Conservation (phyloP, 2,797 vertebrate genomes). For the Sebastes cheni region DNA sequence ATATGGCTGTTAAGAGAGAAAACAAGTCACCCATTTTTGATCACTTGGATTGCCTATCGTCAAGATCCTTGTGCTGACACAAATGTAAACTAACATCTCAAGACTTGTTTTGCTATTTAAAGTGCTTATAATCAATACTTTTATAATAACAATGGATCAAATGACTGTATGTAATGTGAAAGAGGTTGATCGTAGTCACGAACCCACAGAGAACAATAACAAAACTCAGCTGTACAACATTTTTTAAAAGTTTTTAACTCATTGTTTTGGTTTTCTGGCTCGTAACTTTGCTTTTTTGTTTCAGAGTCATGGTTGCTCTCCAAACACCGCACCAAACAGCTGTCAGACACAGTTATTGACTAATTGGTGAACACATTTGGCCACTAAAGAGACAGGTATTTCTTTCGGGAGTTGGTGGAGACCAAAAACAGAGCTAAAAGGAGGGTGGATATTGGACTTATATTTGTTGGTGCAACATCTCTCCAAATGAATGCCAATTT, state of each 20-base stretch:
- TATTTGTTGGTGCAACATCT: background rate
- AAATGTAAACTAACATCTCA: background rate
- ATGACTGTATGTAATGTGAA: background rate
- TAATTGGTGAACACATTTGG: background rate
- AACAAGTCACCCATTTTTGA: background rate
- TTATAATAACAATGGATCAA: background rate
- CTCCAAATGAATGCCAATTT: background rate
- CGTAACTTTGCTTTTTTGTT: background rate
- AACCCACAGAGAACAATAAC: background rate
- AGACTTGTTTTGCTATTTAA: background rate
- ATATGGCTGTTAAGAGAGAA: background rate
- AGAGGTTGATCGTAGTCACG: background rate
- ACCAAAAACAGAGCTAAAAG: background rate
- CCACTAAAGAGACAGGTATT: background rate
- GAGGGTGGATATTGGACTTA: background rate
- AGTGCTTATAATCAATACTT: background rate
- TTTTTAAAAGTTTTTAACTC: background rate
- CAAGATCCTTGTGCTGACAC: background rate
- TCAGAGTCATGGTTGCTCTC: background rate
- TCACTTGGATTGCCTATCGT: background rate
- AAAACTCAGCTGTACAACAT: background rate
- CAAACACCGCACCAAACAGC: background rate
- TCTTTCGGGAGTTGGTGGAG: background rate
- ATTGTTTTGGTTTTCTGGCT: background rate
- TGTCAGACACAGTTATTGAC: background rate